Conservation (phyloP, 2,113 vertebrate species). For the Orthonyx spaldingii region DNA sequence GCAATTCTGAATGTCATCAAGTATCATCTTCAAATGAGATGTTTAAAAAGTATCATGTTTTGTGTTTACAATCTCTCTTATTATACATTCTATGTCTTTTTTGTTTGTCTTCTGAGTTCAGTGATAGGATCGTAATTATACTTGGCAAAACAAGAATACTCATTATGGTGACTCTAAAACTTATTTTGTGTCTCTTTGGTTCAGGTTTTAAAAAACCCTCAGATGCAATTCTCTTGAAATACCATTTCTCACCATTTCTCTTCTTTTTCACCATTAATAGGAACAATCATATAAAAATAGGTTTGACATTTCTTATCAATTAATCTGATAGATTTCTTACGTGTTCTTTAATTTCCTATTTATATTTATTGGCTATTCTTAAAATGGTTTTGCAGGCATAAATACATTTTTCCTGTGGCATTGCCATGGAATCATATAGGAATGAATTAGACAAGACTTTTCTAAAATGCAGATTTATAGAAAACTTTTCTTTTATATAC, state of each 20-base stretch:
- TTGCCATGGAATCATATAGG: background rate
- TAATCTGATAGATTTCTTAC: background rate
- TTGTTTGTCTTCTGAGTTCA: background rate
- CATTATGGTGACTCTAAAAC: background rate
- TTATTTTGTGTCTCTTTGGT: background rate
- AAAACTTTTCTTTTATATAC: background rate
- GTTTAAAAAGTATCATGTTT: background rate
- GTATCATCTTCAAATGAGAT: background rate
- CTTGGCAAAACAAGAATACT: background rate
- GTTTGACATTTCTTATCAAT: background rate
- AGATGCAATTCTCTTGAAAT: background rate
- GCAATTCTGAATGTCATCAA: background rate
- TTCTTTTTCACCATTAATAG: background rate
- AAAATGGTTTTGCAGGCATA: background rate
- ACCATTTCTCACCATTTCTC: background rate
- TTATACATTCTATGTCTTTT: background rate
- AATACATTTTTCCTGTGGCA: background rate
- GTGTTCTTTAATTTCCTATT: background rate
- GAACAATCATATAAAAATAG: background rate
- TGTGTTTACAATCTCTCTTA: background rate
- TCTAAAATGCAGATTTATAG: background rate
- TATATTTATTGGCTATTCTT: background rate
- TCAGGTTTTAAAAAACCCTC: background rate
- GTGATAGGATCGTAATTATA: background rate
- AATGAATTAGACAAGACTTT: background rate